These are phyloP conservation scores for Choristoneura rosaceana DNA, from an alignment of 2,888 invertebrate genomes.

Conservation along the genomic window DNA sequence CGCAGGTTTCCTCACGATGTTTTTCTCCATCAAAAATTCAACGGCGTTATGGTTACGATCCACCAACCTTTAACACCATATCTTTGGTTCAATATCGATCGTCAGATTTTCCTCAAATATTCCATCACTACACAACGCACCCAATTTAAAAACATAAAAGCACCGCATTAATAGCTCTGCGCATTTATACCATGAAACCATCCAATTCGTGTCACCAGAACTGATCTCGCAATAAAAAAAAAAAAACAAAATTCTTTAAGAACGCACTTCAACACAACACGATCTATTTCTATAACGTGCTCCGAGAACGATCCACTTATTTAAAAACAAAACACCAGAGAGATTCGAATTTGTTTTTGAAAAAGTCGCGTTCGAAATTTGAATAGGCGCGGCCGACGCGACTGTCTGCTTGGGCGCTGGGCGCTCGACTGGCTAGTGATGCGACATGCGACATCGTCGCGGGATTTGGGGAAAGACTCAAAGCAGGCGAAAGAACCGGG, in stretches of 20 bases:
- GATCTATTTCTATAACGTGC: slow-evolving; percentile 3
- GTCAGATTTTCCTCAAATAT: neutral
- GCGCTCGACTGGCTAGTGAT: slow-evolving; percentile 71
- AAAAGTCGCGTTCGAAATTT: slow-evolving; percentile 45
- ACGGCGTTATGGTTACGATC: neutral
- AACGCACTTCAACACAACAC: slow-evolving; percentile 42
- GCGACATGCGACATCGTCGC: slow-evolving; percentile 49
- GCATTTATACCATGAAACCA: slow-evolving; percentile 48
- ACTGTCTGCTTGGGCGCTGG: slow-evolving; percentile 60
- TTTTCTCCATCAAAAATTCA: neutral
- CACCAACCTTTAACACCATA: neutral
- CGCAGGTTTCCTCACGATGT: neutral
- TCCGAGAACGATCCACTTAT: slow-evolving; percentile 3
- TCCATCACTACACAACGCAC: neutral
- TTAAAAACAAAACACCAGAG: neutral
- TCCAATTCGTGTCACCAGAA: slow-evolving; percentile 62
- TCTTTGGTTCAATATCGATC: neutral
- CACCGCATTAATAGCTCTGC: slow-evolving; percentile 35
- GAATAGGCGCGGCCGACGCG: slow-evolving; percentile 59
- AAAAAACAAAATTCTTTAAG: slow-evolving; percentile 36
- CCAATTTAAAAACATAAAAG: slow-evolving; percentile 2
- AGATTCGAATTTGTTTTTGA: slow-evolving; percentile 26
- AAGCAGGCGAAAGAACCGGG: neutral
- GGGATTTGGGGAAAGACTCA: slow-evolving; percentile 19
- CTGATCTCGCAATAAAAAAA: slow-evolving; percentile 52